A percentile compares a stretch with the other conserved stretches of the same genome.
These are phyloP conservation scores for Lapara coniferarum DNA, from an alignment of 2,888 invertebrate species.

Conservation along the genomic window DNA sequence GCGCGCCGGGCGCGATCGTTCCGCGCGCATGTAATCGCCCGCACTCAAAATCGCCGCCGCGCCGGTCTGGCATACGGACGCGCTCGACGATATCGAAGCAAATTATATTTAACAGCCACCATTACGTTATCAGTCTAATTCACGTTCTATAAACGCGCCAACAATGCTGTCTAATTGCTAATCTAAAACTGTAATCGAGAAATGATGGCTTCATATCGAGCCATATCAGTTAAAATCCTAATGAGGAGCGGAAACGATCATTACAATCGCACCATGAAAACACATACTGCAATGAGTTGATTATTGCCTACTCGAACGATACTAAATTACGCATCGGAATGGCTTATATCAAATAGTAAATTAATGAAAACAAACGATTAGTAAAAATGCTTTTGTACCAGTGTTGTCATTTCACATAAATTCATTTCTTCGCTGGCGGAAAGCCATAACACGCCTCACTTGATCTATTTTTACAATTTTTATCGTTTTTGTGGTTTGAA, in stretches of 20 bases:
- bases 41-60: conserved; percentile 44
- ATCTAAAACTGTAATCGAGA: conserved; percentile 13
- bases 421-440: conserved; percentile 43
- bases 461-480: conserved; percentile 36
- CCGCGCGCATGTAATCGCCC: conserved; percentile 53
- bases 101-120: conserved; percentile 49
- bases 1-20: conserved; percentile 38
- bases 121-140: conserved; percentile 34
- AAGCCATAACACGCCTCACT: conserved; percentile 43
- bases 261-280: conserved; percentile 29
- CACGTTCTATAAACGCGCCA: conserved; percentile 12
- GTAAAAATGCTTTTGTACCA: not conserved
- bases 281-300: conserved; percentile 31
- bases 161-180: conserved; percentile 9
- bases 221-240: conserved; percentile 19
- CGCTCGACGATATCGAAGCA: conserved; percentile 46
- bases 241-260: conserved; percentile 25
- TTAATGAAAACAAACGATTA: not conserved
- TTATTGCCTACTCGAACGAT: not conserved
- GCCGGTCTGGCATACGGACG: conserved; percentile 56
- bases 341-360: not conserved
- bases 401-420: not conserved
- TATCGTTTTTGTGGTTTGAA: conserved; percentile 27
- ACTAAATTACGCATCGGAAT: not conserved
- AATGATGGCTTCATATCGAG: conserved; percentile 2